These are phyloP conservation scores for Gerris lacustris DNA, from an alignment of 2,888 invertebrate species.

Conservation along the genomic window DNA sequence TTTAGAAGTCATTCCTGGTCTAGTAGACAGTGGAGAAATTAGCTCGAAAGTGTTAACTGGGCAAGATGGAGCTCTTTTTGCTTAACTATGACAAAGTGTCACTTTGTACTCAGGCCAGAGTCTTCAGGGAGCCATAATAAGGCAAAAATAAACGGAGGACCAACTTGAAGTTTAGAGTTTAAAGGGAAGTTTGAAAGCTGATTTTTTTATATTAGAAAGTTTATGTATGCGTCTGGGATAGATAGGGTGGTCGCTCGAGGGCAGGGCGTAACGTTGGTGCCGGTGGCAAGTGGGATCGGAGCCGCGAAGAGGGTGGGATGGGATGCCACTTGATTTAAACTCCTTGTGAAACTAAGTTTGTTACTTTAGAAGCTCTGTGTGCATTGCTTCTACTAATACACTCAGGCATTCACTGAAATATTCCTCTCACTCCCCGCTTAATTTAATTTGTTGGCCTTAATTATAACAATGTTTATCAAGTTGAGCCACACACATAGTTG, in stretches of 20 bases:
- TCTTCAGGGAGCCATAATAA: not conserved
- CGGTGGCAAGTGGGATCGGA: too few relatives aligned
- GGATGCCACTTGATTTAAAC: not conserved
- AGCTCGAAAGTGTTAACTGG: conserved; percentile 1
- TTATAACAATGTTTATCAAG: conserved; percentile 17
- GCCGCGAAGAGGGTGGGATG: not conserved
- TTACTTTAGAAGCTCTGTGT: not conserved
- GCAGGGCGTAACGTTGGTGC: too few relatives aligned
- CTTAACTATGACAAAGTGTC: conserved; percentile 1
- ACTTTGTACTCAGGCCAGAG: not conserved
- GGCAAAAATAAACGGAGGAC: not conserved
- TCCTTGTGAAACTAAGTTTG: conserved; percentile 1
- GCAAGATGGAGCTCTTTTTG: not conserved
- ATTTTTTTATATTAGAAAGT: not conserved
- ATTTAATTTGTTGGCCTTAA: conserved; percentile 17
- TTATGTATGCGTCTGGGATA: not conserved
- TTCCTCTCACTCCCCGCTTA: conserved; percentile 14
- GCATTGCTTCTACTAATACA: not conserved
- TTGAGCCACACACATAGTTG: conserved; percentile 2
- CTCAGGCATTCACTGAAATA: not conserved
- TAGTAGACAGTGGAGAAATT: not conserved
- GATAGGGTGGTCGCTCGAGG: too few relatives aligned
- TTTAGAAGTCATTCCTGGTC: not conserved
- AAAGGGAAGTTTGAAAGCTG: not conserved
- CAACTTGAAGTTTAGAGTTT: not conserved